Percentiles rank a stretch among this genome's conserved stretches.
These are phyloP conservation scores for Dermochelys coriacea DNA, from an alignment of 2,797 vertebrate genomes.

Conservation along the genomic window DNA sequence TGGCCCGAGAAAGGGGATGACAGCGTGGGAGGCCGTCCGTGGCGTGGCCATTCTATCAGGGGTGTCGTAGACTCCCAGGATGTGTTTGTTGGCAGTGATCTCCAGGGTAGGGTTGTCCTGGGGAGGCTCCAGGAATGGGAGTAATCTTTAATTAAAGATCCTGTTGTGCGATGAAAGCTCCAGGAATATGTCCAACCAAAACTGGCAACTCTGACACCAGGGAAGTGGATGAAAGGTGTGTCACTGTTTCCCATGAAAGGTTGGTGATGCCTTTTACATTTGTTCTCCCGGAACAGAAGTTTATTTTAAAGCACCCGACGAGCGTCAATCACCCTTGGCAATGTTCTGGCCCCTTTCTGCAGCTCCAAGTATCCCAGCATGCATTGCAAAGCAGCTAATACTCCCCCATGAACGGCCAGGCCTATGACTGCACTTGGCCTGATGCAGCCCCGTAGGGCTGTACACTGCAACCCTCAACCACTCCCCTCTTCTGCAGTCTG, in stretches of 20 bases:
- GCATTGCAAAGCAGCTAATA: neutral
- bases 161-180: neutral
- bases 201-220: neutral
- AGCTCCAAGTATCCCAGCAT: neutral
- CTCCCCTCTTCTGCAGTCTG: neutral
- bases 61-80: neutral
- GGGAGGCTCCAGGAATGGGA: neutral
- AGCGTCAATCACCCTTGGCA: neutral
- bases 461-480: too few species aligned
- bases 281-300: neutral
- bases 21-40: neutral
- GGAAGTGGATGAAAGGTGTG: neutral
- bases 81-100: neutral
- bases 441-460: neutral
- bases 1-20: neutral
- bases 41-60: too few species aligned
- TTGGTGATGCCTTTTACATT: neutral
- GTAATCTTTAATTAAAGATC: neutral
- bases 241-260: neutral
- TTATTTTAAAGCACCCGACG: neutral
- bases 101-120: neutral
- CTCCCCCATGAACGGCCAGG: neutral
- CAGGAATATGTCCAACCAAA: neutral
- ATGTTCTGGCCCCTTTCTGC: neutral
- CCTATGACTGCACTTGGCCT: neutral